A percentile compares a stretch with the other conserved stretches of the same genome.
Evolutionary conservation across 1,140 invertebrate genomes (phyloP).

Genomic region (Lepidurus packardi): DNA sequence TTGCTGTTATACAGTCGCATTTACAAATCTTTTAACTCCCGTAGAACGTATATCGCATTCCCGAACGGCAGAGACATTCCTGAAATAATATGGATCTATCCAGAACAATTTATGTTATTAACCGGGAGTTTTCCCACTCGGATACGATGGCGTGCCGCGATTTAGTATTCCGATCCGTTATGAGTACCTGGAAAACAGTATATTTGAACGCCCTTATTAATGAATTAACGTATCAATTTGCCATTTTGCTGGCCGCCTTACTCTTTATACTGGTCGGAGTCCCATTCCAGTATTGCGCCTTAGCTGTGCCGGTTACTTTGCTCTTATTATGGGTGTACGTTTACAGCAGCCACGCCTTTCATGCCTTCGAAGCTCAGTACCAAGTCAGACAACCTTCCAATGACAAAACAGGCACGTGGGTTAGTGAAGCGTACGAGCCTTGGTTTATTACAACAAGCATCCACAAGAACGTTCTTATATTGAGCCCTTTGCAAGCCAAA

Average conservation of each 20-base stretch:
- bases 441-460: background rate
- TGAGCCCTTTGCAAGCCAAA: background rate
- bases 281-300: background rate
- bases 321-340: background rate
- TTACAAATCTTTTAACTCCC: too few relatives aligned
- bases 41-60: too few relatives aligned
- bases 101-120: background rate
- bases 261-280: background rate
- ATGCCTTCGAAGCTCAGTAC: background rate
- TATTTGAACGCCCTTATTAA: background rate
- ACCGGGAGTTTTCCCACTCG: background rate
- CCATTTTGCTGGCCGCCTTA: background rate
- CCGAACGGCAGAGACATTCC: too few relatives aligned
- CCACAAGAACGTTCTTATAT: background rate
- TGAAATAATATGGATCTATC: background rate
- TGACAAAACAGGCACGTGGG: conserved; percentile 8
- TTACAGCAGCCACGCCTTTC: background rate
- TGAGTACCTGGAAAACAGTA: conserved; percentile 3
- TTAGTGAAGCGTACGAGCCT: background rate
- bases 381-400: background rate
- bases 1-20: too few relatives aligned
- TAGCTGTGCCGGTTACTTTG: background rate
- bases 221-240: background rate
- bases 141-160: background rate
- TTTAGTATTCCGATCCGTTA: background rate